Base-by-base conservation (phyloP, 2,797 vertebrate genomes). In the Octomys mimax region DNA sequence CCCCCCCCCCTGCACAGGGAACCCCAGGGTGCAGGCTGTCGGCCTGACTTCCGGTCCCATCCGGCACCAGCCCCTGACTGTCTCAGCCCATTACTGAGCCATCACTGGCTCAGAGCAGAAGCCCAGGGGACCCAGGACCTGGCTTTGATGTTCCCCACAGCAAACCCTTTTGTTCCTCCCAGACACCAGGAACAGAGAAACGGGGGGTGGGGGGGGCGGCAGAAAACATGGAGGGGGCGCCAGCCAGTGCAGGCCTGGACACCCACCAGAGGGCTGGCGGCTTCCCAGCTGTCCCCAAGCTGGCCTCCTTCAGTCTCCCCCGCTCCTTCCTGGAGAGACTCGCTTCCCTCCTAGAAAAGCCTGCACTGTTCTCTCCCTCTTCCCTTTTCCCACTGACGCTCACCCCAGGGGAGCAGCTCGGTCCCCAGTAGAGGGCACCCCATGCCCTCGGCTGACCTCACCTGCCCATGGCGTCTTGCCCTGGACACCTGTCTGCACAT, bases 291-390 rank as follows among this genome's bases (percentile, higher is more conserved):
- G 16, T 33, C 61, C 26, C 62, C 10, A 42, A 8, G 52, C 36
- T 13, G 8, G 12, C 87, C 71, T 36, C 86, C 96, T 85, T 68
- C 62, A 33, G 36, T 59, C 95, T 87, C 64, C 86, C 92, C 89
- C 49, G 49, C 84, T 95, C 96, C 94, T 92, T 98, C 98, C 98
- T 92, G 96, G 52, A 81, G 83, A 90, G 82, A 96, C 87, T 97
- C 97, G 97, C 62, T 98, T 98, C 98, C 98, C 42, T 2, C 85
- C 88, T 94, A 97, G 96, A 96, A 92, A 92, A 52, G 70, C 14
- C 52, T 54, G 96, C 2, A 2, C 75, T 33, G 52, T 61, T 83
- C 92, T 75, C 73, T 73, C 36, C 78, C 94, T 13, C 62, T 9
- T 85, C 79, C 88, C 78, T 73, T 33, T 54, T 52, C 62, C 92